Conservation (phyloP, 2,797 vertebrate genomes). For the Takifugu ocellatus region DNA sequence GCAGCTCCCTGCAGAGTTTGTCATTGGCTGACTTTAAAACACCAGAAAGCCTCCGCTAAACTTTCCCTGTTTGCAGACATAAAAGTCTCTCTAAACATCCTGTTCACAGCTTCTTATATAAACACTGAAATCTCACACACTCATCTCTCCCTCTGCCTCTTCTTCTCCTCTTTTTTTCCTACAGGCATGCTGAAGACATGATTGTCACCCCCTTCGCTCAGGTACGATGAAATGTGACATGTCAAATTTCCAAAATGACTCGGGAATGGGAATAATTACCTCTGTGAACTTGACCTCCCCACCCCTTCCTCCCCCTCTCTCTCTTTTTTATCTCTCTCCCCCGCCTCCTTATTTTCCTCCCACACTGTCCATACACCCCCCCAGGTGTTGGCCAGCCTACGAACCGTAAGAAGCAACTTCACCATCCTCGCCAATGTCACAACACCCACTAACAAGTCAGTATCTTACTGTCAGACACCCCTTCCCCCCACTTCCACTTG, state of each 20-base stretch:
- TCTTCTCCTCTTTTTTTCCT: slow-evolving; percentile 19
- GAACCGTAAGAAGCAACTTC: slow-evolving; percentile 95
- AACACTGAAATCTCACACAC: slow-evolving; percentile 33
- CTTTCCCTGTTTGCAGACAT: slow-evolving; percentile 48
- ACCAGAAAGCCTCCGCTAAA: slow-evolving; percentile 13
- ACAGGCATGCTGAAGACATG: slow-evolving; percentile 90
- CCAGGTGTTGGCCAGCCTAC: slow-evolving; percentile 93
- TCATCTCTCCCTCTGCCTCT: slow-evolving; percentile 10
- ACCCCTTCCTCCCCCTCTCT: not conserved
- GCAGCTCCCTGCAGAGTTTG: slow-evolving; percentile 26
- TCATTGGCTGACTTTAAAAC: slow-evolving; percentile 24
- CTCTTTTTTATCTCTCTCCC: slow-evolving; percentile 8
- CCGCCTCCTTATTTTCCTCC: slow-evolving; percentile 32
- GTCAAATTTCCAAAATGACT: slow-evolving; percentile 38
- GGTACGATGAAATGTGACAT: slow-evolving; percentile 68
- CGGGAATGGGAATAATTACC: slow-evolving; percentile 42
- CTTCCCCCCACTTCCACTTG: slow-evolving; percentile 27
- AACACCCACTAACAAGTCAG: slow-evolving; percentile 91
- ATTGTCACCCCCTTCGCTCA: slow-evolving; percentile 96
- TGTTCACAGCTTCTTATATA: slow-evolving; percentile 32
- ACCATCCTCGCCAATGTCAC: slow-evolving; percentile 92
- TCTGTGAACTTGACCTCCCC: slow-evolving; percentile 44
- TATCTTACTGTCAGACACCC: slow-evolving; percentile 64
- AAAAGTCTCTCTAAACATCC: slow-evolving; percentile 44
- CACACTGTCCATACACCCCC: slow-evolving; percentile 49